Evolutionary conservation across 30 jellyfish, hydroid and myxozoan genomes (phyloP).

Genomic region (Hydra vulgaris): DNA sequence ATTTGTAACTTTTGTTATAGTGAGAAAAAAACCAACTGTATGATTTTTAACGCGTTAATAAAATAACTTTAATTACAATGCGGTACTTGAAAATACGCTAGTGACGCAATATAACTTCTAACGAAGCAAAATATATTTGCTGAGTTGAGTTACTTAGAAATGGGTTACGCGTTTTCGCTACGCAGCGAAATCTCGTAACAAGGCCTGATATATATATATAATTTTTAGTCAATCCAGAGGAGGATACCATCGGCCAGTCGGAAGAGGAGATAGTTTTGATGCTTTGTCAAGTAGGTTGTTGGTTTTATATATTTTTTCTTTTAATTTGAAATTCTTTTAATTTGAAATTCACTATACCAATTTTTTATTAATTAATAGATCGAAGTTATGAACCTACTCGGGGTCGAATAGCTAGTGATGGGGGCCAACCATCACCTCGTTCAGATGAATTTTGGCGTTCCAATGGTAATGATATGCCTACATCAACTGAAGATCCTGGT

Average conservation of each 20-base stretch:
- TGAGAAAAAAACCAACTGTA: too few relatives aligned
- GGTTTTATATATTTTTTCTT: not conserved
- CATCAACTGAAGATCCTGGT: constrained; percentile 3
- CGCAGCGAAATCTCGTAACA: too few relatives aligned
- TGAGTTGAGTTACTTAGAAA: too few relatives aligned
- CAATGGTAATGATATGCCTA: constrained; percentile 23
- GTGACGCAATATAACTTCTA: too few relatives aligned
- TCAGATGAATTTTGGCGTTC: constrained; percentile 36
- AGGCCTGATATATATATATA: too few relatives aligned
- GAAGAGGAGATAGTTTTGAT: constrained; percentile 74
- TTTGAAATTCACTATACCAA: not conserved
- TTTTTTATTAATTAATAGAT: not conserved
- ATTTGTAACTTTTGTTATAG: too few relatives aligned
- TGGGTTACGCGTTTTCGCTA: too few relatives aligned
- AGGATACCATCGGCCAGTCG: constrained; percentile 33
- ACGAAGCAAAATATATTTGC: too few relatives aligned
- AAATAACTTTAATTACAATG: too few relatives aligned
- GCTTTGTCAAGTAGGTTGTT: constrained; percentile 36
- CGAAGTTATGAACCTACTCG: constrained; percentile 28
- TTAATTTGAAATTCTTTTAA: not conserved
- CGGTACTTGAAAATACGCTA: too few relatives aligned
- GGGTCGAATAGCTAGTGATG: constrained; percentile 34
- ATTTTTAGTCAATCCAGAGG: constrained; percentile 9
- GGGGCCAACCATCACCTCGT: constrained; percentile 23
- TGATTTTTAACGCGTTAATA: too few relatives aligned